Evolutionary conservation across 2,888 invertebrate species (phyloP), one percentile per base, ranked within the genome.

Genomic region (Sclerodermus sp.): DNA sequence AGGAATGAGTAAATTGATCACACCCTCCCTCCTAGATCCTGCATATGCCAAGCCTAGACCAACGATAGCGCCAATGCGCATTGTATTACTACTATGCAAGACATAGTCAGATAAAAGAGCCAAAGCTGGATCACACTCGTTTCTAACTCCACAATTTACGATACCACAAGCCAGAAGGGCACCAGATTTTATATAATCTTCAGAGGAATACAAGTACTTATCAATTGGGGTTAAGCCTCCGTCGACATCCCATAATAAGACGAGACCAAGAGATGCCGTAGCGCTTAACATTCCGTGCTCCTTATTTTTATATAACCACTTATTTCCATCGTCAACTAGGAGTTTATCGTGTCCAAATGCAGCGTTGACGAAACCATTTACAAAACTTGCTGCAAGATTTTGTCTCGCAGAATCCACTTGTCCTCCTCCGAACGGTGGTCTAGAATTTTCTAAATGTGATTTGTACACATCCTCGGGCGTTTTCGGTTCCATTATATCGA

Each of bases 401-500:
- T 97, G 96, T 37, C 96, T 84, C 0, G 97, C 96, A 0, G 97
- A 97, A 79, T 99, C 98, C 0, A 94, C 87, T 68, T 89, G 88
- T 39, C 87, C 87, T 4, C 88, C 85, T 1, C 88, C 84, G 40
- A 89, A 85, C 0, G 89, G 86, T 0, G 90, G 87, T 29, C 92
- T 82, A 0, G 87, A 86, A 47, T 91, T 92, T 79, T 99, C 99
- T 55, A 99, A 80, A 85, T 98, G 97, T 0, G 93, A 91, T 79
- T 99, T 99, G 81, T 98, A 99, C 10, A 99, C 96, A 74, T 98
- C 98, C 77, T 99, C 98, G 0, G 99, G 99, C 0, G 93, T 90
- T 81, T 99, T 99, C 0, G 99, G 96, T 76, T 99, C 98, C 91
- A 98, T 92, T 60, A 99, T 96, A 77, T 99, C 99, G 67, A 99